A percentile compares a stretch with the other conserved stretches of the same genome.
These are phyloP conservation scores for Forbesichthys papilliferus DNA, from an alignment of 2,113 vertebrate genomes.

Conservation along the genomic window DNA sequence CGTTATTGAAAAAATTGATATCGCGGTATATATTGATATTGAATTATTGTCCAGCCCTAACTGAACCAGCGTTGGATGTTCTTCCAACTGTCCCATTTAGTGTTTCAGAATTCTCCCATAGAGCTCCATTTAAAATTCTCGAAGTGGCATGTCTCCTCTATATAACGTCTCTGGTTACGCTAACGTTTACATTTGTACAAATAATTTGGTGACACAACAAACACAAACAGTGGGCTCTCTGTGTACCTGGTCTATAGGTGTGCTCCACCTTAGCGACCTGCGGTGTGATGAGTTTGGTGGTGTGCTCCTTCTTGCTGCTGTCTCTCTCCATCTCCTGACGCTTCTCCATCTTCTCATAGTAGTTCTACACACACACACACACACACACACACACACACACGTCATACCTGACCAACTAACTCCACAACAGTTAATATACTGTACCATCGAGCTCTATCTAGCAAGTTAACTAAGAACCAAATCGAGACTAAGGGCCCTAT, in stretches of 20 bases:
- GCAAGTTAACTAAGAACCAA: background rate
- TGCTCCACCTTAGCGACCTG: constrained; percentile 96
- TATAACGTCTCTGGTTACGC: too few relatives aligned
- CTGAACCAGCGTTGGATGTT: too few relatives aligned
- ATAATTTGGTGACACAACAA: too few relatives aligned
- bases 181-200: too few relatives aligned
- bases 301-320: constrained; percentile 86
- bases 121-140: too few relatives aligned
- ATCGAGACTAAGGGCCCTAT: too few relatives aligned
- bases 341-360: constrained; percentile 97
- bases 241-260: constrained; percentile 88
- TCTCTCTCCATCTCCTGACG: constrained; percentile 80
- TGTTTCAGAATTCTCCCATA: too few relatives aligned
- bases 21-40: background rate
- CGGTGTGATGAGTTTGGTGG: constrained; percentile 94
- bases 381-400: background rate
- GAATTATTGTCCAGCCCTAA: too few relatives aligned
- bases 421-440: background rate
- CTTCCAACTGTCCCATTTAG: too few relatives aligned
- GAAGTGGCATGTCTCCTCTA: too few relatives aligned
- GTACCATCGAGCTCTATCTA: background rate
- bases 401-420: background rate
- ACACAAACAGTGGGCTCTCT: too few relatives aligned
- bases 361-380: constrained; percentile 78
- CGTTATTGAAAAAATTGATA: too few relatives aligned